These are phyloP conservation scores for Ceryle rudis DNA, from an alignment of 2,797 vertebrate genomes.

Conservation along the genomic window DNA sequence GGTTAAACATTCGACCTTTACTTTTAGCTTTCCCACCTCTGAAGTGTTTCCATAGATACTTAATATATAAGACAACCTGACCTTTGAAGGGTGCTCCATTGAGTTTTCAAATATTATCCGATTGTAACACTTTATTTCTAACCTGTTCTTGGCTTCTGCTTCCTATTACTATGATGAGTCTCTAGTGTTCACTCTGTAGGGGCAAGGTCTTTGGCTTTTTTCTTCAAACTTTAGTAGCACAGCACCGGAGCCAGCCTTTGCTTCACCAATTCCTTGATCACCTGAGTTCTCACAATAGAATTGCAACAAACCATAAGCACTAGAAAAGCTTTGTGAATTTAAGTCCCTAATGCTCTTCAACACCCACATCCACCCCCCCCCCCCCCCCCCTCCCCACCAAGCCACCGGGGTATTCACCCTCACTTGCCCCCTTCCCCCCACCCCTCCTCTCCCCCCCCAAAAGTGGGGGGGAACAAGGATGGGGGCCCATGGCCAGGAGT, in stretches of 20 bases:
- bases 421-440: too few species aligned
- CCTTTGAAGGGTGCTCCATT: slow-evolving; percentile 27
- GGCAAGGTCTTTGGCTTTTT: neutral
- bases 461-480: too few species aligned
- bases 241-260: neutral
- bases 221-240: neutral
- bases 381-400: too few species aligned
- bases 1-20: slow-evolving; percentile 27
- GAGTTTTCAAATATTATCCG: slow-evolving; percentile 40
- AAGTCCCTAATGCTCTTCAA: neutral
- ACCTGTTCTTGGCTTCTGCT: neutral
- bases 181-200: neutral
- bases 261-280: neutral
- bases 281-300: neutral
- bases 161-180: neutral
- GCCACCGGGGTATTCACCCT: too few species aligned
- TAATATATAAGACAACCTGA: neutral
- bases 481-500: neutral
- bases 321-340: neutral
- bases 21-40: slow-evolving; percentile 15
- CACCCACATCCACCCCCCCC: accelerated
- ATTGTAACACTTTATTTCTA: neutral
- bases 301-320: neutral
- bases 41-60: slow-evolving; percentile 21
- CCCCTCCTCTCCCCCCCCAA: too few species aligned